These are phyloP conservation scores for Trachymyrmex cornetzi DNA, from an alignment of 1,140 invertebrate species.

Conservation along the genomic window DNA sequence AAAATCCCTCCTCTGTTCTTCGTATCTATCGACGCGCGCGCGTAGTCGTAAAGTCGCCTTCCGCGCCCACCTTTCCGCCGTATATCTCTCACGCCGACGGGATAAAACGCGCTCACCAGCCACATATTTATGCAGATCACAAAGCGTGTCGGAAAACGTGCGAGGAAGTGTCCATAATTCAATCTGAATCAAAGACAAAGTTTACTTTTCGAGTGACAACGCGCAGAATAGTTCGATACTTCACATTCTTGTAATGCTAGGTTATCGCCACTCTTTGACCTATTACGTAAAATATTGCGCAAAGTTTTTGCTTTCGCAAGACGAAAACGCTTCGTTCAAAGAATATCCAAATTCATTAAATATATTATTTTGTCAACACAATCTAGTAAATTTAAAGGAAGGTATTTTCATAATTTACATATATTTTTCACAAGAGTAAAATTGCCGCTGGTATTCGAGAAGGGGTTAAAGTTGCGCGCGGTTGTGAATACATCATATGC, in stretches of 20 bases:
- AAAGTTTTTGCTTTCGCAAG: background rate
- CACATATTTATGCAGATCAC: constrained; percentile 47
- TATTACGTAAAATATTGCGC: constrained; percentile 29
- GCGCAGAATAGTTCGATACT: constrained; percentile 2
- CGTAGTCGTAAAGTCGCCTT: constrained; percentile 62
- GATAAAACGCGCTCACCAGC: constrained; percentile 41
- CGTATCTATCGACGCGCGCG: constrained; percentile 58
- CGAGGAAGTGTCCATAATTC: constrained; percentile 46
- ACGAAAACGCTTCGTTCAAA: background rate
- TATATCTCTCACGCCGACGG: constrained; percentile 49
- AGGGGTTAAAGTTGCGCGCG: background rate
- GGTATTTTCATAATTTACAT: background rate
- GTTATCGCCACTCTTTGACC: constrained; percentile 8
- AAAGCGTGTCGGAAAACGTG: constrained; percentile 40
- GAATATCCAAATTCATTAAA: background rate
- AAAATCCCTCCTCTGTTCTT: constrained; percentile 48
- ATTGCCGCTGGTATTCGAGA: constrained; percentile 22
- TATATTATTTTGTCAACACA: background rate
- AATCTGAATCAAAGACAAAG: constrained; percentile 20
- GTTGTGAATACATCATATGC: constrained; percentile 35
- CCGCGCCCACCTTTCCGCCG: constrained; percentile 48
- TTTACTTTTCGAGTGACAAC: constrained; percentile 38
- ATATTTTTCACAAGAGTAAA: background rate
- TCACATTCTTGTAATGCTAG: background rate
- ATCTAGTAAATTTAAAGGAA: background rate